Evolutionary conservation across 2,888 invertebrate genomes (phyloP).

Genomic region (Lithophane semibrunnea): DNA sequence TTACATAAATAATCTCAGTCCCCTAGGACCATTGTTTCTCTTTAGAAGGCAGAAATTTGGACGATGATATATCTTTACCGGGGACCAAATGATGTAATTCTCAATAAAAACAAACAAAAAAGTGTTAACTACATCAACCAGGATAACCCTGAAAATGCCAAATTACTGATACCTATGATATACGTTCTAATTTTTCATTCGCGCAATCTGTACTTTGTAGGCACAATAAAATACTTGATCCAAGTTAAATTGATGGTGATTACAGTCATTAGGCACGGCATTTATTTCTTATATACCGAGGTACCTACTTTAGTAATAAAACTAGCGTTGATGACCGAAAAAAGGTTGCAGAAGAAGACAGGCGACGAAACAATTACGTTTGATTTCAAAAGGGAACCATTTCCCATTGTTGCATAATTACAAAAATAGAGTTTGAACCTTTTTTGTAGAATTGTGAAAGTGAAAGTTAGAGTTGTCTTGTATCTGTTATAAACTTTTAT

Average conservation of each 20-base stretch:
- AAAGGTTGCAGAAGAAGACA: constrained; percentile 43
- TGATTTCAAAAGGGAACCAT: constrained; percentile 60
- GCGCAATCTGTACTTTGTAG: constrained; percentile 22
- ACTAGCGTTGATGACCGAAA: constrained; percentile 61
- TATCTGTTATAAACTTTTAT: constrained; percentile 71
- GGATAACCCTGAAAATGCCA: constrained; percentile 39
- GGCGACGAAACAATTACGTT: constrained; percentile 59
- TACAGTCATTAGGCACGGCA: constrained; percentile 47
- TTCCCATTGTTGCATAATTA: constrained; percentile 70
- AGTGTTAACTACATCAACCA: not conserved
- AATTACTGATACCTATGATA: constrained; percentile 18
- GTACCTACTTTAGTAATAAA: constrained; percentile 50
- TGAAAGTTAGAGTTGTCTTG: constrained; percentile 78
- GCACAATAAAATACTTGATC: constrained; percentile 49
- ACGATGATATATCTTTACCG: not conserved
- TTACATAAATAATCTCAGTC: not conserved
- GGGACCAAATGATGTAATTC: not conserved
- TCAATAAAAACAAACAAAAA: constrained; percentile 7
- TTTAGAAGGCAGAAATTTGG: not conserved
- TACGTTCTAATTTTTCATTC: constrained; percentile 55
- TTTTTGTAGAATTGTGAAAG: constrained; percentile 82
- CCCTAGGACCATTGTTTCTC: not conserved
- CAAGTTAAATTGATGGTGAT: constrained; percentile 61
- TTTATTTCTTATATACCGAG: constrained; percentile 37
- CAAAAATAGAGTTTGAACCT: constrained; percentile 25